A percentile compares a stretch with the other conserved stretches of the same genome.
phyloP scores from a whole-genome alignment of 2,888 invertebrate species.

The Xylophagus ater region DNA sequence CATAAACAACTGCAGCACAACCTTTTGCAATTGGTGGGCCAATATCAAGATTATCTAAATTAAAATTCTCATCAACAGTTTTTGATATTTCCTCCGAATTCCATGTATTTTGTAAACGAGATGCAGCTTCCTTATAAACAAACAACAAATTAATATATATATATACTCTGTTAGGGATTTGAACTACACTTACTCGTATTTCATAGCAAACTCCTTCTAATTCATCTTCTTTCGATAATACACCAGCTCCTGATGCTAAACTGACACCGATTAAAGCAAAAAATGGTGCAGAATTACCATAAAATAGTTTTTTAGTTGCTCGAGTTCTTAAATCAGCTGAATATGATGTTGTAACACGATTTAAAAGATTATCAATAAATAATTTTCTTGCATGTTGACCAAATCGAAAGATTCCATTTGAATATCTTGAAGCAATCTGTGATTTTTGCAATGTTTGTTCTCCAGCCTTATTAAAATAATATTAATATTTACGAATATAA shows the following conservation, averaged over 20 bases:
- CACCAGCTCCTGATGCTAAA: slow-evolving; percentile 59
- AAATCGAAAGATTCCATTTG: slow-evolving; percentile 41
- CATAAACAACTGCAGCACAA: slow-evolving; percentile 70
- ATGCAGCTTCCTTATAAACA: slow-evolving; percentile 27
- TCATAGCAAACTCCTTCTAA: slow-evolving; percentile 67
- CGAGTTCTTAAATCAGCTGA: slow-evolving; percentile 51
- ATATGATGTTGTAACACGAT: slow-evolving; percentile 54
- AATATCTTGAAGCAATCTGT: slow-evolving; percentile 13
- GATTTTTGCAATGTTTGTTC: slow-evolving; percentile 8
- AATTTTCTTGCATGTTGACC: slow-evolving; percentile 53
- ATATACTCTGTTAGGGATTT: not conserved
- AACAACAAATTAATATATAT: not conserved
- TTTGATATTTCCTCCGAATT: slow-evolving; percentile 28
- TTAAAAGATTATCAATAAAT: slow-evolving; percentile 58
- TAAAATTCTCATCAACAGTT: slow-evolving; percentile 39
- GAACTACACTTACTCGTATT: slow-evolving; percentile 47
- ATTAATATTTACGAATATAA: no score
- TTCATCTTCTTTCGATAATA: slow-evolving; percentile 65
- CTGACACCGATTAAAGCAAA: slow-evolving; percentile 64
- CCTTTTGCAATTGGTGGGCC: slow-evolving; percentile 68
- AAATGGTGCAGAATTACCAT: slow-evolving; percentile 60
- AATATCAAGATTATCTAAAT: slow-evolving; percentile 50
- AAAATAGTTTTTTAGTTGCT: slow-evolving; percentile 51
- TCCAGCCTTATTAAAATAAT: slow-evolving; percentile 5
- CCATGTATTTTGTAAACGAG: slow-evolving; percentile 32